Percentiles rank a stretch among this genome's conserved stretches.
phyloP scores from a whole-genome alignment of 2,888 invertebrate genomes.

The Cosmopolites sordidus region DNA sequence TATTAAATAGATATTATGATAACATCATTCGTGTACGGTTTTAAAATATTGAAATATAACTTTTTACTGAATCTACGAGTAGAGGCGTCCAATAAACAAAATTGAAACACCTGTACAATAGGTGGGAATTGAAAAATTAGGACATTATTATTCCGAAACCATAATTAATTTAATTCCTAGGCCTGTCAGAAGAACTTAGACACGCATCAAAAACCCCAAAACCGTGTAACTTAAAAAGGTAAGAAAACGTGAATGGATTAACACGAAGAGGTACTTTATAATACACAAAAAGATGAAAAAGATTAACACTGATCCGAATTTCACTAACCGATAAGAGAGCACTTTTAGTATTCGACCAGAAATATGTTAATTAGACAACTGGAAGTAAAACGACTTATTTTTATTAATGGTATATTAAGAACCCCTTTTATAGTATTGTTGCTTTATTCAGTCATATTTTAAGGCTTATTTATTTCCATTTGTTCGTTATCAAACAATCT shows the following conservation, averaged over 20 bases:
- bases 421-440: conserved; percentile 3
- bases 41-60: too few species aligned
- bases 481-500: conserved; percentile 1
- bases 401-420: conserved; percentile 5
- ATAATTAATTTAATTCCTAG: background rate
- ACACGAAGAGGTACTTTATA: conserved; percentile 8
- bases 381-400: conserved; percentile 1
- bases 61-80: too few species aligned
- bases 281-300: conserved; percentile 7
- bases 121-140: background rate
- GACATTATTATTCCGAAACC: background rate
- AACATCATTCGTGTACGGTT: too few species aligned
- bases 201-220: background rate
- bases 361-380: conserved; percentile 7
- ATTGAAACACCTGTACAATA: too few species aligned
- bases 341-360: background rate
- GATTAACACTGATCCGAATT: background rate
- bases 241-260: conserved; percentile 3
- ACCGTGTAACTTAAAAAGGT: background rate
- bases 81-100: too few species aligned
- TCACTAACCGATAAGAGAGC: background rate
- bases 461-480: conserved; percentile 3
- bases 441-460: background rate
- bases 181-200: background rate
- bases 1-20: too few species aligned